Evolutionary conservation across 2,797 vertebrate genomes (phyloP).

Genomic region (Acanthopagrus latus): DNA sequence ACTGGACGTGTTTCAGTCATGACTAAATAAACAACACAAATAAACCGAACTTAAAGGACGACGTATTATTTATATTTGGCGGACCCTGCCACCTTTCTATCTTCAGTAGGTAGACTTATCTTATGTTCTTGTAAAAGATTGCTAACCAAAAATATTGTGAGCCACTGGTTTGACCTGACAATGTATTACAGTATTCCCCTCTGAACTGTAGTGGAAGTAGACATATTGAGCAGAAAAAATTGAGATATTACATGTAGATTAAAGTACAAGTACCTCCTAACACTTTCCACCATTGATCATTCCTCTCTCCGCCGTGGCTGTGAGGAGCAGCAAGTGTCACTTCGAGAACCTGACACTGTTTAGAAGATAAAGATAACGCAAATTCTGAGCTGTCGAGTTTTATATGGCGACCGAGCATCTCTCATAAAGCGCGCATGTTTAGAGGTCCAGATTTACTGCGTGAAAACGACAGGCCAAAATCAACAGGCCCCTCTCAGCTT

Average conservation of each 20-base stretch:
- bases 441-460: slow-evolving; percentile 55
- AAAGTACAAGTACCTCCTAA: neutral
- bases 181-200: no score
- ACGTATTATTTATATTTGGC: no score
- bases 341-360: neutral
- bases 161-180: no score
- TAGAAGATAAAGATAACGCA: neutral
- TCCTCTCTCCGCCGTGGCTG: neutral
- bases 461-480: slow-evolving; percentile 62
- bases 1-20: no score
- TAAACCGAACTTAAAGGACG: no score
- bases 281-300: neutral
- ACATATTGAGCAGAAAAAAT: neutral
- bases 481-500: slow-evolving; percentile 25
- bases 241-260: neutral
- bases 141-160: no score
- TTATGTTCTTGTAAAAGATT: no score
- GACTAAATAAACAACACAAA: no score
- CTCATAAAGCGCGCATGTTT: slow-evolving; percentile 4
- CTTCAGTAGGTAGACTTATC: no score
- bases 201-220: no score
- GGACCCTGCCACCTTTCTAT: no score
- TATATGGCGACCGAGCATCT: neutral
- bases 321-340: neutral
- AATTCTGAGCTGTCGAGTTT: neutral